Percentiles rank a stretch among this genome's conserved stretches.
Evolutionary conservation across 2,113 vertebrate genomes (phyloP).

Genomic region (Chrysochloris asiatica): DNA sequence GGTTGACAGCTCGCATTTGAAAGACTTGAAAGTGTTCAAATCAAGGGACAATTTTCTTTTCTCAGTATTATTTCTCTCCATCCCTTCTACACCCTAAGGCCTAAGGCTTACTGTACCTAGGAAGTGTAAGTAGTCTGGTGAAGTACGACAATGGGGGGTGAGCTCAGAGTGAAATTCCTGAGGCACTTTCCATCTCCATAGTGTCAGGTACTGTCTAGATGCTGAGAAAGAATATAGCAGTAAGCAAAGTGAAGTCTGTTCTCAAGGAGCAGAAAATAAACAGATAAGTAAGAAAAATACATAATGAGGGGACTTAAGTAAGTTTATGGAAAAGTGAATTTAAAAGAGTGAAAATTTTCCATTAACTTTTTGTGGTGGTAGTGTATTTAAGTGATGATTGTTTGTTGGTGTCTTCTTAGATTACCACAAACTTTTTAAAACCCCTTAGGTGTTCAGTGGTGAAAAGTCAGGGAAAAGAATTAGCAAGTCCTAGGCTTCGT

Average conservation of each 20-base stretch:
- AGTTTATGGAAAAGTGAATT: too few relatives aligned
- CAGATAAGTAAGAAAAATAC: neutral
- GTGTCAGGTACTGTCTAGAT: neutral
- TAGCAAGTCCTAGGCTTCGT: neutral
- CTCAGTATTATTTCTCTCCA: neutral
- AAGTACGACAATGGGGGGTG: neutral
- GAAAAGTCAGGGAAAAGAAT: constrained; percentile 1
- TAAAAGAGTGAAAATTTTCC: too few relatives aligned
- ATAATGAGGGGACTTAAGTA: too few relatives aligned
- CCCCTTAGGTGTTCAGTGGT: too few relatives aligned
- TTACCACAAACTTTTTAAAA: too few relatives aligned
- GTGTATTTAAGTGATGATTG: too few relatives aligned
- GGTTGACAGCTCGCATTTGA: neutral
- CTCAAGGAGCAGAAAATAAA: neutral
- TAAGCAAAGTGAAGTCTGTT: neutral
- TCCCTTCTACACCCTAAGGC: too few relatives aligned
- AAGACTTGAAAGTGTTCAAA: neutral
- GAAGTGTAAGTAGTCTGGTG: neutral
- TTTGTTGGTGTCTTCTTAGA: too few relatives aligned
- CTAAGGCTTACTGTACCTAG: too few relatives aligned
- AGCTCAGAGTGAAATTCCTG: neutral
- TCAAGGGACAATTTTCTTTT: neutral
- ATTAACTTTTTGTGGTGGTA: too few relatives aligned
- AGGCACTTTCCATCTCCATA: neutral
- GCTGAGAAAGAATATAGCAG: neutral